Conservation (phyloP, 2,888 invertebrate genomes). For the Diadromus collaris region DNA sequence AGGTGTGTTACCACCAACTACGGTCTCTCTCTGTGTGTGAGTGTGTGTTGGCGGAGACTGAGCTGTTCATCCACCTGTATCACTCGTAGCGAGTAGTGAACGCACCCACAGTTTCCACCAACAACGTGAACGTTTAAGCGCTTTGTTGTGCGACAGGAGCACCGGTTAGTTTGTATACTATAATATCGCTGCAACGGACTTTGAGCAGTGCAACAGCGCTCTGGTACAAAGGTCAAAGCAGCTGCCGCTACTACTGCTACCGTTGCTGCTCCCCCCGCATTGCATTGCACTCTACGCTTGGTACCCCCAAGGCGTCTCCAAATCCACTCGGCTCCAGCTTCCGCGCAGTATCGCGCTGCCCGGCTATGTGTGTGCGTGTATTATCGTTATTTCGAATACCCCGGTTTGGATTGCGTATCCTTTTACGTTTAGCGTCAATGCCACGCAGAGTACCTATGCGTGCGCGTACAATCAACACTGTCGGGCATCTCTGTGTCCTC, state of each 20-base stretch:
- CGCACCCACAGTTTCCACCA: conserved; percentile 37
- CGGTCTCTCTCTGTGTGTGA: neutral
- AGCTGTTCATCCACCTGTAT: conserved; percentile 37
- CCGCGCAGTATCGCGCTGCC: conserved; percentile 56
- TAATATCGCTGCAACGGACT: conserved; percentile 74
- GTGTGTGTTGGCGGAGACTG: conserved; percentile 13
- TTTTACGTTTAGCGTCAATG: conserved; percentile 61
- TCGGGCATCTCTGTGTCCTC: conserved; percentile 28
- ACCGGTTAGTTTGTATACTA: conserved; percentile 68
- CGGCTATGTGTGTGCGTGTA: conserved; percentile 54
- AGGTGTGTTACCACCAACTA: neutral
- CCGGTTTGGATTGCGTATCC: conserved; percentile 59
- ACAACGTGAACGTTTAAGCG: conserved; percentile 52
- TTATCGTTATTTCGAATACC: conserved; percentile 69
- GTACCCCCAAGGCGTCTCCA: conserved; percentile 60
- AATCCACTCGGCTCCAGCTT: conserved; percentile 51
- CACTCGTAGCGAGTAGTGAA: conserved; percentile 15
- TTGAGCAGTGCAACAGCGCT: conserved; percentile 63
- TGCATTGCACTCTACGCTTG: conserved; percentile 50
- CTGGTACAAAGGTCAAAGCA: conserved; percentile 75
- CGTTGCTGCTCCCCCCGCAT: conserved; percentile 36
- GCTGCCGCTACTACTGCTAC: conserved; percentile 27
- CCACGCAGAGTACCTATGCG: conserved; percentile 47
- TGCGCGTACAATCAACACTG: conserved; percentile 45
- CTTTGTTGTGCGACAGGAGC: conserved; percentile 73